Percentiles rank a stretch among this genome's conserved stretches.
Evolutionary conservation across 2,797 vertebrate genomes (phyloP).

Genomic region (Caiman crocodilus): DNA sequence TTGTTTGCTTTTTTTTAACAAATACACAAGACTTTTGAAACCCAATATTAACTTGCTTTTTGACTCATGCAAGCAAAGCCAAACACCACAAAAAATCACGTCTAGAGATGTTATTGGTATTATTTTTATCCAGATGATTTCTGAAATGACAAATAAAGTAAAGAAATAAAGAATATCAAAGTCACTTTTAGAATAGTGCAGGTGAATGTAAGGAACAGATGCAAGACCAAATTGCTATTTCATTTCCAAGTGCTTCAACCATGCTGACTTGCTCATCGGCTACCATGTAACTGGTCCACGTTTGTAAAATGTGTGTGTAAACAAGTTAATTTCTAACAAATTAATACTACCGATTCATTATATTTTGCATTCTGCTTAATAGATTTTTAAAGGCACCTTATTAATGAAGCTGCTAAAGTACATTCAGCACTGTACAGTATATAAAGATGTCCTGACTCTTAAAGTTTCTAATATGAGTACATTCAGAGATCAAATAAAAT

Average conservation of each 20-base stretch:
- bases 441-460: neutral
- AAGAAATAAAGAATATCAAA: slow-evolving; percentile 38
- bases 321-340: neutral
- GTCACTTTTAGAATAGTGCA: slow-evolving; percentile 16
- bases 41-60: neutral
- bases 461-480: neutral
- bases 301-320: neutral
- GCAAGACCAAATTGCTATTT: slow-evolving; percentile 54
- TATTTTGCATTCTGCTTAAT: neutral
- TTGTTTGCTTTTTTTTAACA: neutral
- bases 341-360: neutral
- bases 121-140: neutral
- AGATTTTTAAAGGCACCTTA: neutral
- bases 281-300: neutral
- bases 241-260: slow-evolving; percentile 36
- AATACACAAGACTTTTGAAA: neutral
- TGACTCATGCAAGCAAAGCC: neutral
- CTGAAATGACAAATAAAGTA: slow-evolving; percentile 10
- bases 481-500: neutral
- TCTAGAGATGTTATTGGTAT: neutral
- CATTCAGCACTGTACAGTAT: neutral
- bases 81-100: neutral
- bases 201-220: slow-evolving; percentile 59
- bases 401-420: neutral
- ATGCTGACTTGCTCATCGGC: neutral